A percentile compares a stretch with the other conserved stretches of the same genome.
These are phyloP conservation scores for Helobdella robusta DNA, from an alignment of 2,888 invertebrate genomes.

Conservation along the genomic window DNA sequence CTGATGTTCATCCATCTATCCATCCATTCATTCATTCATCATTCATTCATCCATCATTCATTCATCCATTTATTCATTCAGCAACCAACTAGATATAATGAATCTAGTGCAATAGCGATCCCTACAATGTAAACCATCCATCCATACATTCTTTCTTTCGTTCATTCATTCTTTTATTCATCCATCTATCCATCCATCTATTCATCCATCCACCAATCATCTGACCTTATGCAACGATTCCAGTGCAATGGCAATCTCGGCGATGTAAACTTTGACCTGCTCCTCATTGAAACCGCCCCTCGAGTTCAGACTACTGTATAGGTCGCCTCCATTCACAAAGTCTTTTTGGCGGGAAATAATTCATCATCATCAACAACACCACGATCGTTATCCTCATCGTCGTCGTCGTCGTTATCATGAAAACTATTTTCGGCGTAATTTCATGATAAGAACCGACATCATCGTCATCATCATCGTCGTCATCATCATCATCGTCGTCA, in stretches of 20 bases:
- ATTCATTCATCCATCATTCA: no score
- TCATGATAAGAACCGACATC: neutral
- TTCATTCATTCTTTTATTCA: neutral
- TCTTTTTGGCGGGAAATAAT: conserved; percentile 56
- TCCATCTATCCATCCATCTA: neutral
- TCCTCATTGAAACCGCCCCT: conserved; percentile 80
- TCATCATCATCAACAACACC: neutral
- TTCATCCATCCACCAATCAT: neutral
- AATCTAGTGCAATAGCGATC: no score
- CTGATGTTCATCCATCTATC: no score
- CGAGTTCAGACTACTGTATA: conserved; percentile 91
- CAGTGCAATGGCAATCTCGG: conserved; percentile 85
- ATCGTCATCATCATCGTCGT: neutral
- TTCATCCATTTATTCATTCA: no score
- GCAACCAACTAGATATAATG: no score
- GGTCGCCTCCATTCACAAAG: conserved; percentile 91
- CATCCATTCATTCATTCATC: no score
- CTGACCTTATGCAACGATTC: conserved; percentile 83
- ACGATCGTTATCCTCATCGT: no score
- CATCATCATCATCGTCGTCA: neutral
- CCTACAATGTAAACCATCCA: neutral
- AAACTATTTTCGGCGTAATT: neutral
- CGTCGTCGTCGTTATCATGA: neutral
- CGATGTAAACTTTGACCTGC: conserved; percentile 84
- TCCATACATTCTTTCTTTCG: neutral